phyloP scores from a whole-genome alignment of 2,113 vertebrate genomes.

The Tenebrosternarchus preto region DNA sequence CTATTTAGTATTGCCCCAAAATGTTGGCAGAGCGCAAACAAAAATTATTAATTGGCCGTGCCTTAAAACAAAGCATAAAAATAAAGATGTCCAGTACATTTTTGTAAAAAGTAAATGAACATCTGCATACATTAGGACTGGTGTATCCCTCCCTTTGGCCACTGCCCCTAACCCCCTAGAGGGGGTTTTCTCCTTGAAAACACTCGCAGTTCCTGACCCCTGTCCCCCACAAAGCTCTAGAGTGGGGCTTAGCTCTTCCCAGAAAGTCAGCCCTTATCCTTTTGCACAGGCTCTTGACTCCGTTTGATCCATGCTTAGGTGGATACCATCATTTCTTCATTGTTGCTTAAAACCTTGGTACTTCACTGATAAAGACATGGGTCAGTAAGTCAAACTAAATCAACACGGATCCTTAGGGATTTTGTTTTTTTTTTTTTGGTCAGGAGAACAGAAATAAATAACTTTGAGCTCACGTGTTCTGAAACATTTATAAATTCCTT shows the following conservation, averaged over 20 bases:
- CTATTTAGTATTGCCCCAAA: too few relatives aligned
- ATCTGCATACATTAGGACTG: background rate
- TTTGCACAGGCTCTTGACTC: conserved; percentile 9
- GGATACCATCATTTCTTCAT: conserved; percentile 11
- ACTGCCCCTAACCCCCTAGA: too few relatives aligned
- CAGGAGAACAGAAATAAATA: conserved; percentile 5
- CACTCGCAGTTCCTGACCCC: conserved; percentile 29
- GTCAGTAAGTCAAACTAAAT: conserved; percentile 11
- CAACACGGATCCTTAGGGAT: background rate
- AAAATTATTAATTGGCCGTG: too few relatives aligned
- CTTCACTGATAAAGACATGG: conserved; percentile 9
- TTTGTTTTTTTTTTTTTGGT: conserved; percentile 33
- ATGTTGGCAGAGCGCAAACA: too few relatives aligned
- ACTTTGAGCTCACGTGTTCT: background rate
- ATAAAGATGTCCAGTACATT: too few relatives aligned
- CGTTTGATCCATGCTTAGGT: conserved; percentile 15
- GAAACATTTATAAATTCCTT: conserved; percentile 23
- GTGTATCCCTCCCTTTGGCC: too few relatives aligned
- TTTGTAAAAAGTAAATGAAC: background rate
- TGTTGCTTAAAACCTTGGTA: conserved; percentile 1
- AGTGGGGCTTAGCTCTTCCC: conserved; percentile 9
- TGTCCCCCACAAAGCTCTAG: background rate
- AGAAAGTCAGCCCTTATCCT: background rate
- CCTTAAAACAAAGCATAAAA: too few relatives aligned
- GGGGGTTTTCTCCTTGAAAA: too few relatives aligned